Percentiles rank a stretch among this genome's conserved stretches.
phyloP scores from a whole-genome alignment of 2,797 vertebrate species.

The Siniperca undulata region DNA sequence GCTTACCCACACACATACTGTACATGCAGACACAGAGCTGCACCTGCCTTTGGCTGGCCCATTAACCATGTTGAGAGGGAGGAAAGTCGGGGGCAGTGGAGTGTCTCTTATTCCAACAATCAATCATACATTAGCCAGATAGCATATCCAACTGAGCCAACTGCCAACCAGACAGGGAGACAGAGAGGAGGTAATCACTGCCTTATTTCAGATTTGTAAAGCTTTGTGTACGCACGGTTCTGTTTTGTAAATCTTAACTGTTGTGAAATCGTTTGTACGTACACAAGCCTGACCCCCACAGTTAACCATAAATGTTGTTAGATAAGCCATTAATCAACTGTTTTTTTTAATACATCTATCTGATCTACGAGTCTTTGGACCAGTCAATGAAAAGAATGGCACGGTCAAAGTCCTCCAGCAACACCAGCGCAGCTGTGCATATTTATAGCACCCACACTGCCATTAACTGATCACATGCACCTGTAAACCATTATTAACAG shows the following conservation, averaged over 20 bases:
- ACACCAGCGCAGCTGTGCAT: background rate
- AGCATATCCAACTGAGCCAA: slow-evolving; percentile 71
- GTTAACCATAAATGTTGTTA: background rate
- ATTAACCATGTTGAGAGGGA: slow-evolving; percentile 76
- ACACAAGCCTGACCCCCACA: background rate
- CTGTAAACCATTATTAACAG: background rate
- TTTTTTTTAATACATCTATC: background rate
- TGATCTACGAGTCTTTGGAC: background rate
- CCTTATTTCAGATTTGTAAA: background rate
- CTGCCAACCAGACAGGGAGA: slow-evolving; percentile 62
- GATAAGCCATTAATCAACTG: background rate
- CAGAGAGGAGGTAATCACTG: slow-evolving; percentile 46
- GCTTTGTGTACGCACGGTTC: background rate
- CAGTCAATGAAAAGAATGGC: background rate
- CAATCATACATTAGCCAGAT: slow-evolving; percentile 82
- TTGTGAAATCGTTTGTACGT: background rate
- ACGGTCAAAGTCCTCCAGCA: background rate
- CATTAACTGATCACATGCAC: background rate
- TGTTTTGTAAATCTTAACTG: background rate
- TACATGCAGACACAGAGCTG: slow-evolving; percentile 16
- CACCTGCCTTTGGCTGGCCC: slow-evolving; percentile 72
- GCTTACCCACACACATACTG: slow-evolving; percentile 1
- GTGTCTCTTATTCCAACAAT: slow-evolving; percentile 79
- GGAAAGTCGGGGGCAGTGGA: slow-evolving; percentile 73
- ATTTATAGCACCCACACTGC: background rate